Evolutionary conservation across 2,888 invertebrate genomes (phyloP).

Genomic region (Metalampra italica): DNA sequence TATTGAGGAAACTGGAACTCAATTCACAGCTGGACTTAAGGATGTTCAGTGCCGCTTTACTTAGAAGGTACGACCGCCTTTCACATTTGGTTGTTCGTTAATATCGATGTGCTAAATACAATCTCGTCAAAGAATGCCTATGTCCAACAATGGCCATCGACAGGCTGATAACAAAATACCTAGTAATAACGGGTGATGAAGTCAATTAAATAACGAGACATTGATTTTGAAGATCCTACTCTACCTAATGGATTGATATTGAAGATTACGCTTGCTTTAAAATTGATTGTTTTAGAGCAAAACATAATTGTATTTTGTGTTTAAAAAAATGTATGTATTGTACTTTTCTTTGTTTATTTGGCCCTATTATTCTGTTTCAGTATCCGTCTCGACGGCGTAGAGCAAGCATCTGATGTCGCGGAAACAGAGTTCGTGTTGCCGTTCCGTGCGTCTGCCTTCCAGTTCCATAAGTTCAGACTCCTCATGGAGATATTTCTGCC

Average conservation of each 20-base stretch:
- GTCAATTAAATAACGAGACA: too few relatives aligned
- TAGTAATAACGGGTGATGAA: too few relatives aligned
- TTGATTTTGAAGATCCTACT: too few relatives aligned
- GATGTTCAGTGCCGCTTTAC: conserved; percentile 72
- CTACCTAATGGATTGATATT: too few relatives aligned
- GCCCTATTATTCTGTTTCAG: conserved; percentile 45
- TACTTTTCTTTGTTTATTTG: too few relatives aligned
- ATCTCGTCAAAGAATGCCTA: not conserved
- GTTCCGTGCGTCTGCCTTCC: conserved; percentile 77
- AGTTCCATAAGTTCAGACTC: conserved; percentile 78
- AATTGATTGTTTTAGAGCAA: too few relatives aligned
- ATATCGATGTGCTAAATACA: not conserved
- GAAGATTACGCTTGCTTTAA: too few relatives aligned
- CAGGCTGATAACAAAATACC: too few relatives aligned
- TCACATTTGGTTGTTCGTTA: not conserved
- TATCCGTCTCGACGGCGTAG: conserved; percentile 80
- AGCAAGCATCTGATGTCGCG: conserved; percentile 60
- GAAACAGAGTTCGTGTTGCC: conserved; percentile 75
- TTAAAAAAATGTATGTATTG: too few relatives aligned
- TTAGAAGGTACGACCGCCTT: conserved; percentile 69
- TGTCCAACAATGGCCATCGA: too few relatives aligned
- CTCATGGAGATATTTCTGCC: conserved; percentile 80
- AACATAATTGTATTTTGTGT: too few relatives aligned
- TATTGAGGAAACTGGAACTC: conserved; percentile 80
- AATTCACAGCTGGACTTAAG: conserved; percentile 75